Evolutionary conservation across 2,113 vertebrate genomes (phyloP).

Genomic region (Tauraco erythrolophus): DNA sequence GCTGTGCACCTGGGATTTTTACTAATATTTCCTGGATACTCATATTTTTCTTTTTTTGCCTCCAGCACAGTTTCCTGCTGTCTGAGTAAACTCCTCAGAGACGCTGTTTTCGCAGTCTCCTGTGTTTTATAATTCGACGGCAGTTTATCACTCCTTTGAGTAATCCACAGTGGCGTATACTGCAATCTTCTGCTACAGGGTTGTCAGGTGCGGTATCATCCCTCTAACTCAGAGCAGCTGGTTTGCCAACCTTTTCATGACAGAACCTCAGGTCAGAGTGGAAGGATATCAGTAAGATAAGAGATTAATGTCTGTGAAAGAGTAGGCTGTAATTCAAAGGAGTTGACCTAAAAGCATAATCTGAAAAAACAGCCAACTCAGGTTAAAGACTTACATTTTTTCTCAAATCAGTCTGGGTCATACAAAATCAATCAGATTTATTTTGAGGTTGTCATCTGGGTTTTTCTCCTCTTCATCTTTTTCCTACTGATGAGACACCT

Average conservation of each 20-base stretch:
- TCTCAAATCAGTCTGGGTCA: background rate
- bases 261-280: background rate
- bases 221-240: background rate
- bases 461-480: background rate
- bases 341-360: conserved; percentile 15
- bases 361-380: background rate
- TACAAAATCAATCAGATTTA: background rate
- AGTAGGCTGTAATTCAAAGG: background rate
- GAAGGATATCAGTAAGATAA: background rate
- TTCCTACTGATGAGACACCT: background rate
- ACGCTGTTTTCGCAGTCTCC: background rate
- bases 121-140: conserved; percentile 17
- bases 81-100: conserved; percentile 42
- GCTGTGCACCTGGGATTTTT: conserved; percentile 34
- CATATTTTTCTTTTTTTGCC: conserved; percentile 37
- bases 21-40: conserved; percentile 55
- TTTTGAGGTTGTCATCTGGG: background rate
- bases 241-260: conserved; percentile 2
- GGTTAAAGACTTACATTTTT: background rate
- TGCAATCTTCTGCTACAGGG: background rate
- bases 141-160: conserved; percentile 42
- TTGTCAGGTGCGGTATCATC: background rate
- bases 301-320: background rate
- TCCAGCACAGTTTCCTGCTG: conserved; percentile 21
- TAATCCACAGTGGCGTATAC: background rate